Percentiles rank a stretch among this genome's conserved stretches.
phyloP scores from a whole-genome alignment of 2,113 vertebrate species.

The Cairina moschata region DNA sequence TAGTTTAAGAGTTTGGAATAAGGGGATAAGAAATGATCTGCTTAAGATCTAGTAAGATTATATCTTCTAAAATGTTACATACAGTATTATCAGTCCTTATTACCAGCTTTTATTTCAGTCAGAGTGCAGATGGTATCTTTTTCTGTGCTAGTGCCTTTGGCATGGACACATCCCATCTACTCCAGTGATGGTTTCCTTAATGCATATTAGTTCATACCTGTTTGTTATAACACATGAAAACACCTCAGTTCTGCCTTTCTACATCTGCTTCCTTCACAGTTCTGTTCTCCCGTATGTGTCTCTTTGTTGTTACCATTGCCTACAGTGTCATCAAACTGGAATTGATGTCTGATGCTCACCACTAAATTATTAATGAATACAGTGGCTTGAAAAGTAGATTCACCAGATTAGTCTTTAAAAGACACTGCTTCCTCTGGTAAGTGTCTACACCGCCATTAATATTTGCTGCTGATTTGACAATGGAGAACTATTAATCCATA shows the following conservation, averaged over 20 bases:
- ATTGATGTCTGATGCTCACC: background rate
- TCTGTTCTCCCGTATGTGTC: background rate
- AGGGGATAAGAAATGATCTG: background rate
- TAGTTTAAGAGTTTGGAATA: background rate
- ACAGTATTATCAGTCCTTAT: background rate
- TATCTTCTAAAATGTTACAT: background rate
- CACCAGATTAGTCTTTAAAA: background rate
- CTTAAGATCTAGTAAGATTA: background rate
- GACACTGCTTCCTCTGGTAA: background rate
- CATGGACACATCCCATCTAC: background rate
- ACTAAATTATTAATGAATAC: background rate
- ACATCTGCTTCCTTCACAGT: background rate
- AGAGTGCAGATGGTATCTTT: background rate
- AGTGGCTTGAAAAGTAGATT: background rate
- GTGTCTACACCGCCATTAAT: background rate
- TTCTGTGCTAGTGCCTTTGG: background rate
- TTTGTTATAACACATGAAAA: background rate
- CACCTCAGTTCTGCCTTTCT: background rate
- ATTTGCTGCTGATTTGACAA: background rate
- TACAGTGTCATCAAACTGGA: background rate
- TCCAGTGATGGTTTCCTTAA: background rate
- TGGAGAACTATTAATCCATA: background rate
- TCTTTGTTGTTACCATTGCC: background rate
- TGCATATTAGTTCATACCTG: accelerated
- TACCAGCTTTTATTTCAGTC: background rate